phyloP scores from a whole-genome alignment of 2,113 vertebrate species.

The Catharus bicknelli region DNA sequence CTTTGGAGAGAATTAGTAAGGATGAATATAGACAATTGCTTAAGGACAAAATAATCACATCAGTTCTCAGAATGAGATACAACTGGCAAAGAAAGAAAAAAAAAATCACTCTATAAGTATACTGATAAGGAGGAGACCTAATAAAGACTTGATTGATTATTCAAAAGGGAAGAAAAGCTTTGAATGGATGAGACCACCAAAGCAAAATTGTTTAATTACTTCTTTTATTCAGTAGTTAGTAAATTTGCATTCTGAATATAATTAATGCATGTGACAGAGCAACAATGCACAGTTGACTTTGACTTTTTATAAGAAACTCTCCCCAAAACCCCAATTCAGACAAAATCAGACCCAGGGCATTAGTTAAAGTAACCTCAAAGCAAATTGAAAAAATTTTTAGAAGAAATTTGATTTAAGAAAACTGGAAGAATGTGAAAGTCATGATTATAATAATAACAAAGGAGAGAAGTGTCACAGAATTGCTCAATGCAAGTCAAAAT shows the following conservation, averaged over 20 bases:
- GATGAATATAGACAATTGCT: background rate
- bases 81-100: background rate
- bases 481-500: background rate
- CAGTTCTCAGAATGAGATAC: background rate
- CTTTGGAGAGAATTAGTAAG: background rate
- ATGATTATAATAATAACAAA: background rate
- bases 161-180: background rate
- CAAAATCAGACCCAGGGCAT: background rate
- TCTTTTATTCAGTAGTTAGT: background rate
- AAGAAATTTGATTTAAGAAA: background rate
- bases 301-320: background rate
- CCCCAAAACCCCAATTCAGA: background rate
- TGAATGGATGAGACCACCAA: background rate
- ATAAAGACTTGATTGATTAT: background rate
- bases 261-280: background rate
- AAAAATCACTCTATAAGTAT: background rate
- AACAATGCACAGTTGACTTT: background rate
- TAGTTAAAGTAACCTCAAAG: background rate
- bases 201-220: background rate
- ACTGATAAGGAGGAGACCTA: background rate
- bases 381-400: background rate
- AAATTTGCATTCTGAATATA: background rate
- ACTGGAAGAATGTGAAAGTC: background rate
- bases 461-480: background rate
- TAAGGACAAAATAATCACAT: background rate